phyloP scores from a whole-genome alignment of 1,140 invertebrate genomes.

The Philopotamus ludificatus region DNA sequence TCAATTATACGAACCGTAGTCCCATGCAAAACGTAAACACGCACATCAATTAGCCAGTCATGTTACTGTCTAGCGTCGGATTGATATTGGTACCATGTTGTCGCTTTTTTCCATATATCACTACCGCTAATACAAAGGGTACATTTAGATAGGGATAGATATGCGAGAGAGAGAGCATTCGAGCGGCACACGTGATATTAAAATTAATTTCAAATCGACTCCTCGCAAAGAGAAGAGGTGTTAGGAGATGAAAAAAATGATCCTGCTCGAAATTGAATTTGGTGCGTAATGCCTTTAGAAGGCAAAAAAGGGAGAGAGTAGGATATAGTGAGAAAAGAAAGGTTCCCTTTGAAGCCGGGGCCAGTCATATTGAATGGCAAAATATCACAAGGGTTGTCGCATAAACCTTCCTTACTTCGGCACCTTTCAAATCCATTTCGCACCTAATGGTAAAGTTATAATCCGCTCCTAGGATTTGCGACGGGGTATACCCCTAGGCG shows the following conservation, averaged over 20 bases:
- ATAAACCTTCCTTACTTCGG: slow-evolving; percentile 29
- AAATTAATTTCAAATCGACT: slow-evolving; percentile 31
- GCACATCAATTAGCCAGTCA: too few relatives aligned
- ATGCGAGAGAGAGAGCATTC: too few relatives aligned
- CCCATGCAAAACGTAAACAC: too few relatives aligned
- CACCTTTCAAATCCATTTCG: slow-evolving; percentile 42
- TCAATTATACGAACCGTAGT: too few relatives aligned
- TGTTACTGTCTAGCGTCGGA: too few relatives aligned
- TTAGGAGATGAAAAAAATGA: slow-evolving; percentile 20
- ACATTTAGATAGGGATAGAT: too few relatives aligned
- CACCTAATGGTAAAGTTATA: slow-evolving; percentile 43
- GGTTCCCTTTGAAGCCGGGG: slow-evolving; percentile 2
- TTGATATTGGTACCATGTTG: too few relatives aligned
- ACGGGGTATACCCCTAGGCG: slow-evolving; percentile 2
- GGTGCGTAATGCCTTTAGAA: slow-evolving; percentile 19
- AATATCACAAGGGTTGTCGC: slow-evolving; percentile 15
- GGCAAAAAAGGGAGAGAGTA: slow-evolving; percentile 7
- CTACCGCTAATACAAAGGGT: too few relatives aligned
- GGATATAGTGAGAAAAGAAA: background rate
- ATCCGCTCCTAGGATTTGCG: slow-evolving; percentile 35
- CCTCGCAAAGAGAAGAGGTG: slow-evolving; percentile 20
- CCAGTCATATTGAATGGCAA: slow-evolving; percentile 4
- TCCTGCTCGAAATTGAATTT: slow-evolving; percentile 23
- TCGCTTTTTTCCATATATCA: too few relatives aligned
- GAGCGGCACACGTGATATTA: too few relatives aligned